phyloP scores from a whole-genome alignment of 2,113 vertebrate species.

The Pseudonaja textilis region DNA sequence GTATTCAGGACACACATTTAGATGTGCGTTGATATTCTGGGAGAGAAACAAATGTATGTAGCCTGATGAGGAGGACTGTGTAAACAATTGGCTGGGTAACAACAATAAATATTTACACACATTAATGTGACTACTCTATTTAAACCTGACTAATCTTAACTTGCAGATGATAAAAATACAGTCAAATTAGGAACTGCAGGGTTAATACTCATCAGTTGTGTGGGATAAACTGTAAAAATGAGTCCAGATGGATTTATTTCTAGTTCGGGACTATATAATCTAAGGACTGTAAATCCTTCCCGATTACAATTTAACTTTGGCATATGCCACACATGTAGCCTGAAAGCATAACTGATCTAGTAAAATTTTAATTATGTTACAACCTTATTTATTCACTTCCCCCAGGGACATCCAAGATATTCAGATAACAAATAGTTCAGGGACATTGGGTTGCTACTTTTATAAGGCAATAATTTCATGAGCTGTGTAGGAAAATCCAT shows the following conservation, averaged over 20 bases:
- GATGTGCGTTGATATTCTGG: neutral
- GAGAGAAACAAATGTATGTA: constrained; percentile 9
- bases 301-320: constrained; percentile 40
- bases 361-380: constrained; percentile 66
- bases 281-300: constrained; percentile 35
- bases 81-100: neutral
- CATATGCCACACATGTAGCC: constrained; percentile 39
- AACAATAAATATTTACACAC: constrained; percentile 3
- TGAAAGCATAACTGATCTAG: constrained; percentile 62
- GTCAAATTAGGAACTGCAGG: constrained; percentile 13
- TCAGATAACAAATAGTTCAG: constrained; percentile 8
- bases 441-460: neutral
- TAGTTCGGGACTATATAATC: constrained; percentile 37
- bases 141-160: constrained; percentile 18
- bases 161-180: constrained; percentile 25
- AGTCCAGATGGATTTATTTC: constrained; percentile 41
- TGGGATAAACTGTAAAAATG: constrained; percentile 1
- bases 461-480: neutral
- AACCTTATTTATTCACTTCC: constrained; percentile 20
- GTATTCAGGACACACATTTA: constrained; percentile 26
- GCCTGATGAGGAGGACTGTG: neutral
- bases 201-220: constrained; percentile 32
- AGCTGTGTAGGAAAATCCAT: neutral
- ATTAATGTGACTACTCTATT: neutral
- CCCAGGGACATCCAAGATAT: constrained; percentile 5